Evolutionary conservation across 2,113 vertebrate species (phyloP).

Genomic region (Patagioenas fasciata): DNA sequence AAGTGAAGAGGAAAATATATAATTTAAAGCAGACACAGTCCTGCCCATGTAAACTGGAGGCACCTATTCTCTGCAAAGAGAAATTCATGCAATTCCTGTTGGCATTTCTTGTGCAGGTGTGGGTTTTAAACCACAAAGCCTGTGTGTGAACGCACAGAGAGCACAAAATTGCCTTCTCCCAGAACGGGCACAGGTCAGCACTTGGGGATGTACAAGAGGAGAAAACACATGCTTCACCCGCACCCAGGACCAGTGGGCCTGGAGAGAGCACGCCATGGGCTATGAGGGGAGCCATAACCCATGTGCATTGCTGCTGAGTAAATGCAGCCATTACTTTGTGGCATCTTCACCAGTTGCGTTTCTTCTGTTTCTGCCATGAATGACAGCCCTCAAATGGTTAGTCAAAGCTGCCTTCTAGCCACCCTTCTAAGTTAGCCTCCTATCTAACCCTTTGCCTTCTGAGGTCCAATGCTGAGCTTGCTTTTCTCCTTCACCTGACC

Average conservation of each 20-base stretch:
- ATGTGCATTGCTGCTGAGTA: not conserved
- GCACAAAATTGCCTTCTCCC: not conserved
- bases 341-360: not conserved
- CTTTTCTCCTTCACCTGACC: conserved; percentile 34
- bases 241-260: not conserved
- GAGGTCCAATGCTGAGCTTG: not conserved
- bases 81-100: not conserved
- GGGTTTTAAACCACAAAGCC: not conserved
- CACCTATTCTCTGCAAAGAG: not conserved
- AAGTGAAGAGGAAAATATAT: too few relatives aligned
- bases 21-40: not conserved
- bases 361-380: not conserved
- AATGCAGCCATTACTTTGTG: not conserved
- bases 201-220: not conserved
- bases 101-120: not conserved
- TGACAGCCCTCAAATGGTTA: not conserved
- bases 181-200: not conserved
- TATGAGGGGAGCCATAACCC: not conserved
- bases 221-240: not conserved
- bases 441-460: not conserved
- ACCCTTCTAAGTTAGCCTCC: not conserved
- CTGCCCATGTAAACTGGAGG: not conserved
- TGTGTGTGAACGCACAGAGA: not conserved
- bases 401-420: not conserved
- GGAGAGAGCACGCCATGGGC: not conserved